These are phyloP conservation scores for Momotus momota DNA, from an alignment of 2,797 vertebrate species.

Conservation along the genomic window DNA sequence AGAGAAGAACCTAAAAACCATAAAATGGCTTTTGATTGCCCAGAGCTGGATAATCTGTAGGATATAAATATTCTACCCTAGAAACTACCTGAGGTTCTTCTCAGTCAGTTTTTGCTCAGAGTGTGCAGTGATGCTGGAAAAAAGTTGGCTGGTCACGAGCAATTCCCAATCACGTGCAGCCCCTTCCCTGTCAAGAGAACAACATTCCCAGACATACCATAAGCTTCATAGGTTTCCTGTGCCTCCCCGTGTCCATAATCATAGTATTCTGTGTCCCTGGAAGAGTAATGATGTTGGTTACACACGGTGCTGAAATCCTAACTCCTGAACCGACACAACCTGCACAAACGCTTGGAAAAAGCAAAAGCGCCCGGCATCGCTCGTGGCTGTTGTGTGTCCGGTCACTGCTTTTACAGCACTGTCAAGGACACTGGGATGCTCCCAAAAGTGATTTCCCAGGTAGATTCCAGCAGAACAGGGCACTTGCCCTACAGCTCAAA, in stretches of 20 bases:
- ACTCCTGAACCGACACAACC: neutral
- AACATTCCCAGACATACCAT: constrained; percentile 84
- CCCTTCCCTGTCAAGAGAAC: neutral
- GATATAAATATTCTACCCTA: neutral
- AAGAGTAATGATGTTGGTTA: constrained; percentile 40
- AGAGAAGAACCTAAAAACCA: neutral
- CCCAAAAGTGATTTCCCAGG: neutral
- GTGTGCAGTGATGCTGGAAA: neutral
- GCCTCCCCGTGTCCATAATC: constrained; percentile 97
- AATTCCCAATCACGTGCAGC: neutral
- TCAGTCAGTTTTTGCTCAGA: neutral
- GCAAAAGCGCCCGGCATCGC: rapidly evolving
- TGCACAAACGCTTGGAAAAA: neutral
- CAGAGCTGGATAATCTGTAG: neutral
- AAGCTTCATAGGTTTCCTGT: constrained; percentile 92
- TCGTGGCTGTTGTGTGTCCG: neutral
- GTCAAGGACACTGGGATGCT: neutral
- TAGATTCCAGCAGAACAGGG: neutral
- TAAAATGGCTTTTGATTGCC: neutral
- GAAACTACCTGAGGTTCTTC: neutral
- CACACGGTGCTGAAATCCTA: neutral
- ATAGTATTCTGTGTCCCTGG: constrained; percentile 97
- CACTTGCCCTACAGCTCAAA: neutral
- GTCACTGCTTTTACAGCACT: neutral
- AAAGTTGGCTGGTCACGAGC: neutral